phyloP scores from a whole-genome alignment of 1,140 invertebrate genomes.

The Andricus grossulariae region DNA sequence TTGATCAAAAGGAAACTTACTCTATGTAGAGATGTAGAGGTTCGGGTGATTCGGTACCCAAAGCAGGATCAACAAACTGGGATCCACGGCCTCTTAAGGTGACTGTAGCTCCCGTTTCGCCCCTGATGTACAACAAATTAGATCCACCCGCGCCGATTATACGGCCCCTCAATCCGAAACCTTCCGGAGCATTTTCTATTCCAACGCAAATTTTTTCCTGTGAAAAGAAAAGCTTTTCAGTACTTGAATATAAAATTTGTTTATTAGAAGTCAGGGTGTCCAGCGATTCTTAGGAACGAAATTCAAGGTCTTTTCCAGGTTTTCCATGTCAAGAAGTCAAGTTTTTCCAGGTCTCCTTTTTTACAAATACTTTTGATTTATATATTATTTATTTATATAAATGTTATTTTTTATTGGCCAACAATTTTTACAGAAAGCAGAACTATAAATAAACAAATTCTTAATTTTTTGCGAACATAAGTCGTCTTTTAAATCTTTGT shows the following conservation, averaged over 20 bases:
- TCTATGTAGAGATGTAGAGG: conserved; percentile 88
- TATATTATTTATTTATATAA: no score
- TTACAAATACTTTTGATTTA: no score
- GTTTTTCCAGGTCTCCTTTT: no score
- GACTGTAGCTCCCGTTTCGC: conserved; percentile 85
- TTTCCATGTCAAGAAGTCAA: no score
- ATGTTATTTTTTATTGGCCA: no score
- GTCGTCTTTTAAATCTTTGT: no score
- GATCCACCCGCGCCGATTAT: conserved; percentile 83
- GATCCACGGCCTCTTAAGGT: conserved; percentile 84
- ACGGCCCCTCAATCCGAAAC: conserved; percentile 85
- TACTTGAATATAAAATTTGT: neutral
- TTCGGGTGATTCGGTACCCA: conserved; percentile 83
- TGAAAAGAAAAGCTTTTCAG: conserved; percentile 35
- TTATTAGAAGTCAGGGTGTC: no score
- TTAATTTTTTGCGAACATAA: no score
- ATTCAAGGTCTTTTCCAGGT: no score
- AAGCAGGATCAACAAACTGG: conserved; percentile 79
- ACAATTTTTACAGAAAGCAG: no score
- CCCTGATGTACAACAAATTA: conserved; percentile 86
- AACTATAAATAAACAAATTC: no score
- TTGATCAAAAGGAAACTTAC: conserved; percentile 70
- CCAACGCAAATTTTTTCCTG: conserved; percentile 87
- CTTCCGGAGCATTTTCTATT: conserved; percentile 84
- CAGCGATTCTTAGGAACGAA: no score